Evolutionary conservation across 2,113 vertebrate species (phyloP).

Genomic region (Stercorarius parasiticus): DNA sequence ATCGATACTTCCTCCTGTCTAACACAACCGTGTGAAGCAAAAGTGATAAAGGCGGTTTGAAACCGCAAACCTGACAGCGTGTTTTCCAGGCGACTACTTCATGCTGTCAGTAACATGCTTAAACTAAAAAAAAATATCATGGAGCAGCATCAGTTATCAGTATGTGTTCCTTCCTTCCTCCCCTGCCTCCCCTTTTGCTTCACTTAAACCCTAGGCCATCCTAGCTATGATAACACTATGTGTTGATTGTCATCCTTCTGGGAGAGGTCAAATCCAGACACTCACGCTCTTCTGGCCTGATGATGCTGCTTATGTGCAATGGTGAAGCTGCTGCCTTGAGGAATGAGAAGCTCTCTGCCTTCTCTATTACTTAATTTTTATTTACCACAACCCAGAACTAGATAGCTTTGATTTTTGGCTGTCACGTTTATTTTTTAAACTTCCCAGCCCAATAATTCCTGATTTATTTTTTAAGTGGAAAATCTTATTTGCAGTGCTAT

Average conservation of each 20-base stretch:
- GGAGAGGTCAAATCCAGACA: background rate
- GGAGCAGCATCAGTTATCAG: background rate
- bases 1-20: background rate
- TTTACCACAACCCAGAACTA: background rate
- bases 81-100: background rate
- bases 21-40: background rate
- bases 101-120: background rate
- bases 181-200: background rate
- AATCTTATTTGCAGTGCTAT: background rate
- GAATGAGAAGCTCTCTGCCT: background rate
- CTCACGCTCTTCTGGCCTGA: background rate
- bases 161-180: background rate
- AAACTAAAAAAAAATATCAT: background rate
- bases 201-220: background rate
- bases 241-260: background rate
- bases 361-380: background rate
- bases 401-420: background rate
- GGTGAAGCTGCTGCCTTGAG: background rate
- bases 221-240: background rate
- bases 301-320: background rate
- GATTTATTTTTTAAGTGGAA: background rate
- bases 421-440: background rate
- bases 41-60: background rate
- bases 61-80: background rate
- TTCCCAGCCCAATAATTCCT: background rate